These are phyloP conservation scores for Eubasilissa regina DNA, from an alignment of 1,140 invertebrate species.

Conservation along the genomic window DNA sequence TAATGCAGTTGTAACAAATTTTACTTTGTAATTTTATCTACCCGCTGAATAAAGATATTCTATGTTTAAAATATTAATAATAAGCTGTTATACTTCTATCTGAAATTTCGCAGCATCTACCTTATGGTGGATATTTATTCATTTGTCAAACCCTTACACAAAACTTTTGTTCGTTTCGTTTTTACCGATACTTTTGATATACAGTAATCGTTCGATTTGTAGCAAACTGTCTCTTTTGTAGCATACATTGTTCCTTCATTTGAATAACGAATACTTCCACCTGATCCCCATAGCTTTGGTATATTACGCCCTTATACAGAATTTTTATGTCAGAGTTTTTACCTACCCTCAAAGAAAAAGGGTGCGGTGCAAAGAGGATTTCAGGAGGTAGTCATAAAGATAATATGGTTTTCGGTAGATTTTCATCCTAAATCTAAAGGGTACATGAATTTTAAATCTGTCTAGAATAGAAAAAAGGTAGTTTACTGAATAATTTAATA, in stretches of 20 bases:
- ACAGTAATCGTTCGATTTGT: neutral
- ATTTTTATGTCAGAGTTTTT: slow-evolving; percentile 19
- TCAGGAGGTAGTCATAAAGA: slow-evolving; percentile 4
- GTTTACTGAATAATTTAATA: no score
- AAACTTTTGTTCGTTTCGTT: no score
- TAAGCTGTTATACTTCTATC: no score
- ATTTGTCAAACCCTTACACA: no score
- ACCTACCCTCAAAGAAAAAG: neutral
- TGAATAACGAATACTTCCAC: slow-evolving; percentile 18
- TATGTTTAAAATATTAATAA: no score
- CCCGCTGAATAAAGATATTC: no score
- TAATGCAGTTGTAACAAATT: no score
- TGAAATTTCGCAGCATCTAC: no score
- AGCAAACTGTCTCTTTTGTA: slow-evolving; percentile 15
- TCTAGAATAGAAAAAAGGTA: no score
- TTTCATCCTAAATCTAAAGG: slow-evolving; percentile 13
- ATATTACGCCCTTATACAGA: slow-evolving; percentile 12
- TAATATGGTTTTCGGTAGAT: slow-evolving; percentile 19
- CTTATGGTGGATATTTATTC: no score
- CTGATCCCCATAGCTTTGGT: slow-evolving; percentile 25
- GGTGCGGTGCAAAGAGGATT: slow-evolving; percentile 4
- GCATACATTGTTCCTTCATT: slow-evolving; percentile 20
- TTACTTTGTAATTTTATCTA: no score
- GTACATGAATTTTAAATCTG: slow-evolving; percentile 10
- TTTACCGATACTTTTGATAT: no score